Conservation (phyloP, 2,113 vertebrate species). For the Brachypteracias leptosomus region DNA sequence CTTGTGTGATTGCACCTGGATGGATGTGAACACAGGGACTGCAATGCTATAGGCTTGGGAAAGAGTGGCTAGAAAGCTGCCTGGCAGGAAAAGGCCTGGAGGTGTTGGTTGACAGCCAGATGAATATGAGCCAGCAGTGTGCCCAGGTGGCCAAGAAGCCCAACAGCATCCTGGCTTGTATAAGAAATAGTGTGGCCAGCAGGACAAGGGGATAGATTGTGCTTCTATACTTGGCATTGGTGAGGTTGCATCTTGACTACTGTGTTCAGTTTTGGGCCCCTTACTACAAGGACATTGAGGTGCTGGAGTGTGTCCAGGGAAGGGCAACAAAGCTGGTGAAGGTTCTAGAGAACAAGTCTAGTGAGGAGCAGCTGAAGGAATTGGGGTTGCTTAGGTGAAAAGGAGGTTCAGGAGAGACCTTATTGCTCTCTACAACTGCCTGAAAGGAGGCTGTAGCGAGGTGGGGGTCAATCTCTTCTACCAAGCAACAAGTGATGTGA, state of each 20-base stretch:
- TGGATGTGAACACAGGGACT: neutral
- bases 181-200: neutral
- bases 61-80: too few species aligned
- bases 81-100: too few species aligned
- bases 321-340: fast-evolving
- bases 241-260: fast-evolving
- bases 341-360: neutral
- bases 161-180: neutral
- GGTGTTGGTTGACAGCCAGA: fast-evolving
- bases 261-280: neutral
- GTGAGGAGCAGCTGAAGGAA: neutral
- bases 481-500: neutral
- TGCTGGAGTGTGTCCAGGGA: fast-evolving
- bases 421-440: fast-evolving
- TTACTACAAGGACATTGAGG: neutral
- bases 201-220: neutral
- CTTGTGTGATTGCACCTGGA: neutral
- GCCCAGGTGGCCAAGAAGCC: neutral
- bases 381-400: neutral
- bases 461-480: neutral
- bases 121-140: neutral
- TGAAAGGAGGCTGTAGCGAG: neutral
- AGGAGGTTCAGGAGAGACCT: neutral
- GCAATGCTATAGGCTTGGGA: too few species aligned
- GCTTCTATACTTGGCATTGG: neutral